Percentiles rank a stretch among this genome's conserved stretches.
These are phyloP conservation scores for Sminthurides aquaticus DNA, from an alignment of 2,888 invertebrate genomes.

Conservation along the genomic window DNA sequence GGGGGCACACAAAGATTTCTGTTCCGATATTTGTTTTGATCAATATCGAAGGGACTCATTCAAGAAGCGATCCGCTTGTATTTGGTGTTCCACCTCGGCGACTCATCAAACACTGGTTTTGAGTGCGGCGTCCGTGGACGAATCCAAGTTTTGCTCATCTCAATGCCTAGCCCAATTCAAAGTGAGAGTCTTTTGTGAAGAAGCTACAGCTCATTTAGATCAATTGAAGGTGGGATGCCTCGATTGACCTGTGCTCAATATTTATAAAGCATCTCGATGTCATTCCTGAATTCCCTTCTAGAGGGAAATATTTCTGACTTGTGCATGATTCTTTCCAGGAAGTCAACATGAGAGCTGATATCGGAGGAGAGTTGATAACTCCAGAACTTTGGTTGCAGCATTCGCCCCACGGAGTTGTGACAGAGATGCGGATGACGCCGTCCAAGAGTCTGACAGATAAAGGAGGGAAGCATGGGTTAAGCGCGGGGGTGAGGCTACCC, in stretches of 20 bases:
- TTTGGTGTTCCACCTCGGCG: constrained; percentile 28
- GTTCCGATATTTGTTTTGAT: constrained; percentile 35
- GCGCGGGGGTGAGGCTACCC: no score
- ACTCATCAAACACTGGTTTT: constrained; percentile 11
- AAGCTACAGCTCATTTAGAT: constrained; percentile 34
- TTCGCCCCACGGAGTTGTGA: neutral
- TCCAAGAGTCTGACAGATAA: no score
- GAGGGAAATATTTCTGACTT: neutral
- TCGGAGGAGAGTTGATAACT: constrained; percentile 28
- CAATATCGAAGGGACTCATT: constrained; percentile 33
- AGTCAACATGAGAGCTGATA: constrained; percentile 4
- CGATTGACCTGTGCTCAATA: no score
- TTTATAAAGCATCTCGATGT: no score
- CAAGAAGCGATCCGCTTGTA: constrained; percentile 32
- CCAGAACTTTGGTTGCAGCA: constrained; percentile 32
- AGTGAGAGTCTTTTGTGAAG: constrained; percentile 34
- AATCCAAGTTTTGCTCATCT: constrained; percentile 35
- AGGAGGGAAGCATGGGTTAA: no score
- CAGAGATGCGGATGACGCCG: no score
- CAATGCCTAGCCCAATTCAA: constrained; percentile 35
- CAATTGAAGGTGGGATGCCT: constrained; percentile 27
- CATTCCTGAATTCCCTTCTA: neutral
- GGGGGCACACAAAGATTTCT: constrained; percentile 29
- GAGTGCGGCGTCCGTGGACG: constrained; percentile 24
- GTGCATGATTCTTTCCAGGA: constrained; percentile 2